A percentile compares a stretch with the other conserved stretches of the same genome.
Evolutionary conservation across 2,888 invertebrate species (phyloP).

Genomic region (Chaetoderma sp.): DNA sequence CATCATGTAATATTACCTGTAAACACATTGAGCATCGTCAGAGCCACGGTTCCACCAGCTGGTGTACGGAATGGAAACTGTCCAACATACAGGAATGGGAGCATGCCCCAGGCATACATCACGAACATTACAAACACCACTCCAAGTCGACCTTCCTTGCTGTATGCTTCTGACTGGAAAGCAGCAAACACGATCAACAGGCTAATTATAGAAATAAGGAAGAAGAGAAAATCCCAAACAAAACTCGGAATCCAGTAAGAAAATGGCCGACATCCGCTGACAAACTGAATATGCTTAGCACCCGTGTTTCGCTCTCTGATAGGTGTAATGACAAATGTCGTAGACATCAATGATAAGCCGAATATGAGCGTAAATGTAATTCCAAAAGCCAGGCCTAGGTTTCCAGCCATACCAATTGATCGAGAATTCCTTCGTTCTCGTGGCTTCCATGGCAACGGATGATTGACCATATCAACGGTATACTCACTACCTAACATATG

Average conservation of each 20-base stretch:
- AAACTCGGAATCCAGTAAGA: constrained; percentile 80
- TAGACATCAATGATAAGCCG: constrained; percentile 64
- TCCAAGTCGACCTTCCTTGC: constrained; percentile 64
- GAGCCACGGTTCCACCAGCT: constrained; percentile 80
- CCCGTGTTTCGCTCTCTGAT: constrained; percentile 56
- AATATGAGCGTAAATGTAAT: constrained; percentile 52
- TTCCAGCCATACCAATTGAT: constrained; percentile 37
- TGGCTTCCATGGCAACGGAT: constrained; percentile 41
- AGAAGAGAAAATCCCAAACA: constrained; percentile 78
- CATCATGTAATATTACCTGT: constrained; percentile 73
- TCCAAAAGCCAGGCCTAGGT: constrained; percentile 34
- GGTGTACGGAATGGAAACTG: constrained; percentile 80
- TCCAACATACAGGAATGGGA: constrained; percentile 80
- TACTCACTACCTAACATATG: too few species aligned
- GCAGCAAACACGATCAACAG: constrained; percentile 76
- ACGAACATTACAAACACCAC: constrained; percentile 75
- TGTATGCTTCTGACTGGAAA: constrained; percentile 77
- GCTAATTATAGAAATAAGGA: constrained; percentile 74
- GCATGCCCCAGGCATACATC: constrained; percentile 79
- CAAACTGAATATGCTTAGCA: constrained; percentile 62
- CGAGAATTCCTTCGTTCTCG: constrained; percentile 32
- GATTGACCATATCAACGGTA: constrained; percentile 38
- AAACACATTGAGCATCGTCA: constrained; percentile 80
- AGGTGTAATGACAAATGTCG: constrained; percentile 58
- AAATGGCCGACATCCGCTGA: constrained; percentile 54